Conservation (phyloP, 1,140 invertebrate genomes). For the Planococcus citri region DNA sequence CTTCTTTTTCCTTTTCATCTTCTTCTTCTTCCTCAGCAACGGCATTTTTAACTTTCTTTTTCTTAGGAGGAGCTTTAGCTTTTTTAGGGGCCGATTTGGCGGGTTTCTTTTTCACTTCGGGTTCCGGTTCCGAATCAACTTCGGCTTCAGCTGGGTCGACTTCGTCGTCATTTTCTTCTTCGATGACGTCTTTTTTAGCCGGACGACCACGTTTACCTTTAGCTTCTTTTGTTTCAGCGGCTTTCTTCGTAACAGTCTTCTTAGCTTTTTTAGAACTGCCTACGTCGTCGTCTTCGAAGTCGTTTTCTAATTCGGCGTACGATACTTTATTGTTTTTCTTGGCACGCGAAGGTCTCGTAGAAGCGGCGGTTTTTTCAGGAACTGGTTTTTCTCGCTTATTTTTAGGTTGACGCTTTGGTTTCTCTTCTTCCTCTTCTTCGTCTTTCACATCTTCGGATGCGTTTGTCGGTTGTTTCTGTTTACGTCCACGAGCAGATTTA, state of each 20-base stretch:
- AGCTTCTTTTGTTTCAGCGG: background rate
- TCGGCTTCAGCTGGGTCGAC: background rate
- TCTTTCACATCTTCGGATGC: background rate
- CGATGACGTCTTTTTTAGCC: background rate
- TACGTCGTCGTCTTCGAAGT: background rate
- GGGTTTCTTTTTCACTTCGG: background rate
- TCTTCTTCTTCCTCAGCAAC: background rate
- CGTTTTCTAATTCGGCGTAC: background rate
- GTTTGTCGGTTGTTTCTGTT: background rate
- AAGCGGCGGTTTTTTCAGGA: background rate
- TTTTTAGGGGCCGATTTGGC: background rate
- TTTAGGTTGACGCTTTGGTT: background rate
- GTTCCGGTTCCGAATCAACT: background rate
- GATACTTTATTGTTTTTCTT: background rate
- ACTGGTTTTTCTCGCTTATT: background rate
- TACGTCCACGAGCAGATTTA: background rate
- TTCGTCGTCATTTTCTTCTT: conserved; percentile 1
- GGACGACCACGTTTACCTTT: background rate
- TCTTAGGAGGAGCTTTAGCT: conserved; percentile 12
- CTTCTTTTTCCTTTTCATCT: background rate
- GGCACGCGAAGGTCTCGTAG: background rate
- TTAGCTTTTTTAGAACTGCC: background rate
- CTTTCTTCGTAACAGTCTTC: background rate
- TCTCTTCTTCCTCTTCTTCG: background rate
- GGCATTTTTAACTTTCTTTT: conserved; percentile 3